Evolutionary conservation across 2,113 vertebrate species (phyloP).

Genomic region (Phrynocephalus versicolor): DNA sequence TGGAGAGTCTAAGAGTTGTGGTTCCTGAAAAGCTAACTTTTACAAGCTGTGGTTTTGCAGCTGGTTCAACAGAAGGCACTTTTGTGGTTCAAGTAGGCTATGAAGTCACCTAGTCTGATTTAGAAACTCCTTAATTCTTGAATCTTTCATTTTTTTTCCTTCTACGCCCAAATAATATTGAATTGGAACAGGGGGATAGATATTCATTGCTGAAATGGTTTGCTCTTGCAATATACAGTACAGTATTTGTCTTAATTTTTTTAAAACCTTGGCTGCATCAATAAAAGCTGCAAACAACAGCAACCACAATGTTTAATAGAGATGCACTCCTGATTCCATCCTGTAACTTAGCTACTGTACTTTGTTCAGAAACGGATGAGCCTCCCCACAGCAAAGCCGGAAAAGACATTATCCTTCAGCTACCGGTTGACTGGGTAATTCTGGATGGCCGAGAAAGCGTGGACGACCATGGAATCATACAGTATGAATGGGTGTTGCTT

Average conservation of each 20-base stretch:
- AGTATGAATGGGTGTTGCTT: slow-evolving; percentile 87
- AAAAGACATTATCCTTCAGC: slow-evolving; percentile 87
- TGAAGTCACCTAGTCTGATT: neutral
- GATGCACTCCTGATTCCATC: neutral
- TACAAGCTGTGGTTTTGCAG: neutral
- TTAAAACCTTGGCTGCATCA: neutral
- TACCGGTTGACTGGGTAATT: slow-evolving; percentile 89
- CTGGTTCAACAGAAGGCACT: neutral
- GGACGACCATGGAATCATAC: slow-evolving; percentile 86
- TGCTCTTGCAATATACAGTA: neutral
- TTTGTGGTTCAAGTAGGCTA: neutral
- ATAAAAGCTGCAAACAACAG: neutral
- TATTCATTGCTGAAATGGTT: neutral
- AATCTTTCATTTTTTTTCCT: neutral
- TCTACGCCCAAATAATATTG: neutral
- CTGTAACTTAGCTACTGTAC: slow-evolving; percentile 32
- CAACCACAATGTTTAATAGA: neutral
- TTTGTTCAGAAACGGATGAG: slow-evolving; percentile 76
- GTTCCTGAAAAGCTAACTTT: no score
- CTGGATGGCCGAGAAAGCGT: slow-evolving; percentile 91
- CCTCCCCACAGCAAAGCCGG: slow-evolving; percentile 88
- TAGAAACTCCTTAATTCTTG: neutral
- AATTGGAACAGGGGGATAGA: neutral
- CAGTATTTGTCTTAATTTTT: slow-evolving; percentile 15
- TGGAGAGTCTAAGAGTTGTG: no score